Conservation (phyloP, 2,797 vertebrate genomes). For the Halcyon chelicuti region DNA sequence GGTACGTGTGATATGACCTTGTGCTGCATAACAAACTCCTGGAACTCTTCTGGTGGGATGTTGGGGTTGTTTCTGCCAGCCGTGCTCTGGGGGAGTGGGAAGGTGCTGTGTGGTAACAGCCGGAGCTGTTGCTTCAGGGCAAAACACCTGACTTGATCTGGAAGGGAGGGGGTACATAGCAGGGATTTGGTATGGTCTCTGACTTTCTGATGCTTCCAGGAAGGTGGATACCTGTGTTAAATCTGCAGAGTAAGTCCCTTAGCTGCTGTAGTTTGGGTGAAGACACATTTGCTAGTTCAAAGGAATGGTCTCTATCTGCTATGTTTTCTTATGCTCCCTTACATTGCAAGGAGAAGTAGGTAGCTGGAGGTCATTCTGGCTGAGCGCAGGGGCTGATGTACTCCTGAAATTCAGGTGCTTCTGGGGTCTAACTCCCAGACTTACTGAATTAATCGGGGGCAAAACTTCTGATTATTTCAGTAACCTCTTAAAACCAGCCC, state of each 20-base stretch:
- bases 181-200: not conserved
- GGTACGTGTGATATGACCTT: constrained; percentile 40
- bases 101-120: not conserved
- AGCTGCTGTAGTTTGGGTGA: not conserved
- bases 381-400: not conserved
- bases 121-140: not conserved
- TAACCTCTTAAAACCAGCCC: not conserved
- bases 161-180: not conserved
- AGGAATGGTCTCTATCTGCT: not conserved
- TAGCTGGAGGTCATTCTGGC: not conserved
- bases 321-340: not conserved
- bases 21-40: not conserved
- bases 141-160: not conserved
- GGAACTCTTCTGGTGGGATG: not conserved
- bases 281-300: not conserved
- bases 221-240: not conserved
- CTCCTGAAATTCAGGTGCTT: not conserved
- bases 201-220: not conserved
- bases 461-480: not conserved
- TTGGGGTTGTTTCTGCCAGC: not conserved
- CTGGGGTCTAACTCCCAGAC: not conserved
- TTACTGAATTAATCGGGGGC: not conserved
- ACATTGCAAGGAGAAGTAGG: not conserved
- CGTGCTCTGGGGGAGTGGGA: not conserved
- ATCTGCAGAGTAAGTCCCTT: not conserved